Evolutionary conservation across 2,888 invertebrate genomes (phyloP).

Genomic region (Drosophila merina): DNA sequence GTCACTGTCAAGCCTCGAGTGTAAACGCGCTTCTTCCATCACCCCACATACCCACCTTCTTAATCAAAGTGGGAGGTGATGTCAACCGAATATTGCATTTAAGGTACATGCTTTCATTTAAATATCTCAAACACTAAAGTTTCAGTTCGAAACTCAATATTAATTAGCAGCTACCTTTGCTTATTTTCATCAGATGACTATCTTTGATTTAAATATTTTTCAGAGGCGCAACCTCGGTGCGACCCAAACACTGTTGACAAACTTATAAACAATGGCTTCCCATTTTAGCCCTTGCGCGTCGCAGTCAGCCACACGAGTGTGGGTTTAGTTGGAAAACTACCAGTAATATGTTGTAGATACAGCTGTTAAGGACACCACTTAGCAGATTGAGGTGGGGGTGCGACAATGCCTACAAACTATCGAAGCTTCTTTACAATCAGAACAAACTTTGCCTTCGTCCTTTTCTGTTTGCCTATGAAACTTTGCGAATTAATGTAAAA

Average conservation of each 20-base stretch:
- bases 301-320: slow-evolving; percentile 23
- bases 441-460: slow-evolving; percentile 55
- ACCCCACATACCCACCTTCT: background rate
- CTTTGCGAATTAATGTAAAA: slow-evolving; percentile 73
- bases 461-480: slow-evolving; percentile 47
- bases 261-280: slow-evolving; percentile 73
- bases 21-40: slow-evolving; percentile 11
- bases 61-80: background rate
- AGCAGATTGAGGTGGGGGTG: slow-evolving; percentile 35
- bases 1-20: slow-evolving; percentile 39
- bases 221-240: slow-evolving; percentile 43
- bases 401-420: slow-evolving; percentile 48
- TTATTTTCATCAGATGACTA: background rate
- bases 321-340: slow-evolving; percentile 64
- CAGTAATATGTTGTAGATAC: slow-evolving; percentile 71
- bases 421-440: slow-evolving; percentile 67
- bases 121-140: no score
- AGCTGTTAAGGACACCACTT: slow-evolving; percentile 58
- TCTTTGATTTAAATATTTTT: background rate
- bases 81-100: slow-evolving; percentile 2
- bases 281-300: slow-evolving; percentile 40
- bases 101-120: no score
- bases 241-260: slow-evolving; percentile 53
- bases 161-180: background rate
- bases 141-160: background rate